Base-by-base conservation (phyloP, 2,113 vertebrate genomes). In the Trogon surrucura region DNA sequence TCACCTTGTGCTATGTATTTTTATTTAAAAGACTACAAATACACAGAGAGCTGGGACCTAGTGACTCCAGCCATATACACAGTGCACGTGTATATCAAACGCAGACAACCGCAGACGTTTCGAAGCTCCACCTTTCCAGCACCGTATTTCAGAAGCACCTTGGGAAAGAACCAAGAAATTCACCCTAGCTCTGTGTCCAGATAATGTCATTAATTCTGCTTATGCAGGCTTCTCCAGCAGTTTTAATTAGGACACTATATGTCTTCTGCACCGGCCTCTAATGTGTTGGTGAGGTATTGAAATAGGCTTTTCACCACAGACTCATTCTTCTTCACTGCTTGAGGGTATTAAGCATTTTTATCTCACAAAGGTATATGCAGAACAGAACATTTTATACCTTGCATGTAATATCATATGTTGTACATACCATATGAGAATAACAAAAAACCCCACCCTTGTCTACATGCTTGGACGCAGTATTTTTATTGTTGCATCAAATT, bases 141-240 rank as follows among this genome's bases (percentile, higher is more conserved):
- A 32, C n/a, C 53, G 90, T 58, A 54, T 81, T 90, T 80, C 75
- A 86, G n/a, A 78, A 83, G 57, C 12, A 90, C 32, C 45, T 58
- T 74, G 41, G 26, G 36, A 61, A 91, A 96, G 88, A 92, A 90
- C 7, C 45, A 70, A 74, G 30, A 92, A 85, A 89, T 82, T 91
- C 60, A 83, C 30, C 32, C 29, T 22, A 70, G 34, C 19, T 69
- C 25, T 79, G 38, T 48, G 66, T 79, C 54, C 91, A 92, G 82
- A 78, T 34, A 27, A 84, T 69, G 41, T 82, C 79, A 89, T 91
- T 75, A 82, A 91, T 91, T 94, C 30, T 81, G 25, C 62, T 88
- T 85, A 67, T 13, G 47, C 32, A 93, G 47, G 25, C 56, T 91
- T 85, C 87, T 62, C 34, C 11, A 80, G 58, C 32, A 54, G n/a